Base-by-base conservation (phyloP, 1,140 invertebrate genomes). In the Saccostrea echinata region DNA sequence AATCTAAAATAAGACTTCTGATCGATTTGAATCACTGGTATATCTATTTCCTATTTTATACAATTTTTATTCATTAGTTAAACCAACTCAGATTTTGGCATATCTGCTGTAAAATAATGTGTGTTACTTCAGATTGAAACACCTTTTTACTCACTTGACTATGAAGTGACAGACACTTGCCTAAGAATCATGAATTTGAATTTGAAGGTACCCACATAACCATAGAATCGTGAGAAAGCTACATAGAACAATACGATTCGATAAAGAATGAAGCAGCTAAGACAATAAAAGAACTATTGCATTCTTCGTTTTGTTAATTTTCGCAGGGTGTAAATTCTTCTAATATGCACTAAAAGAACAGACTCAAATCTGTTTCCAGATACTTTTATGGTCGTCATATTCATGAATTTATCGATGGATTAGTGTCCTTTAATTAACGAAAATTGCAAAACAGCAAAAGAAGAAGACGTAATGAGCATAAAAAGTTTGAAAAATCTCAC, bases 321-420 rank as follows among this genome's bases (percentile, higher is more conserved):
- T 30, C 13, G 11, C 9, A 76, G 24, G 68, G 68, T 76, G 68
- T 76, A 27, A 76, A 76, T 33, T 30, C 27, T 21, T 68, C 13
- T 33, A 27, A 76, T 76, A 27, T 76, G 68, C 68, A 76, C 68
- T 33, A 30, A 27, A 27, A 33, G 30, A 76, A 76, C 68, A 30
- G 68, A 27, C 68, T 76, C 68, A 76, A 76, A 76, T 76, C 68
- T 33, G 68, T 27, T 76, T 76, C 27, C 68, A 76, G 68, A 76
- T 76, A 76, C 68, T 76, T 76, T 76, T 76, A 76, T 76, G 68
- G 68, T 76, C 68, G 68, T 76, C 68, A 76, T 76, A 76, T 76
- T 76, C 68, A 76, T 76, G 68, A 27, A 30, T 76, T 76, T 76
- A 76, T 76, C 27, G 68, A 76, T 76, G 68, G 24, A 76, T 76